These are phyloP conservation scores for Hypsopygia costalis DNA, from an alignment of 2,888 invertebrate species.

Conservation along the genomic window DNA sequence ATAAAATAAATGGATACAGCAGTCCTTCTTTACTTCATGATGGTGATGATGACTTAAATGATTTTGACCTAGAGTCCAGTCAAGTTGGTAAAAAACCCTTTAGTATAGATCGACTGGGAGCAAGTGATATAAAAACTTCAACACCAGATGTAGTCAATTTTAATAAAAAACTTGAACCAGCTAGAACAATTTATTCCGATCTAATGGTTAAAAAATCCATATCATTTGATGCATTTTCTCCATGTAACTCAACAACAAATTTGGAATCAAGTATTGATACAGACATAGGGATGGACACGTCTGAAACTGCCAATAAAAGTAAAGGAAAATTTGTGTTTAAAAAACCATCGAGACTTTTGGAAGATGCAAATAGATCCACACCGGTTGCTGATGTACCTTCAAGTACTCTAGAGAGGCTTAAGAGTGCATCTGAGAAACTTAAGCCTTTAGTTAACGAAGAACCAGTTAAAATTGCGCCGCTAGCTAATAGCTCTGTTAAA, in stretches of 20 bases:
- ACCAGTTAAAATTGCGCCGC: conserved; percentile 31
- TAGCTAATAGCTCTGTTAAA: conserved; percentile 58
- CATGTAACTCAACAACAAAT: conserved; percentile 31
- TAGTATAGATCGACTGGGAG: conserved; percentile 13
- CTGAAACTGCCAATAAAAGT: conserved; percentile 38
- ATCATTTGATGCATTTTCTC: conserved; percentile 47
- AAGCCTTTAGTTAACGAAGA: conserved; percentile 49
- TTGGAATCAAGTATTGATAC: conserved; percentile 35
- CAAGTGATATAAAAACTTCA: conserved; percentile 33
- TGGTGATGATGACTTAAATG: conserved; percentile 38
- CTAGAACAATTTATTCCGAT: conserved; percentile 47
- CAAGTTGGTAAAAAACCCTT: conserved; percentile 25
- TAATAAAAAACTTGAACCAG: conserved; percentile 34
- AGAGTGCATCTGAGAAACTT: conserved; percentile 49
- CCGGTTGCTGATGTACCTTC: conserved; percentile 48
- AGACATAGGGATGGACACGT: conserved; percentile 30
- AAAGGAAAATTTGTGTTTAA: conserved; percentile 71
- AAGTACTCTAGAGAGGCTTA: conserved; percentile 57
- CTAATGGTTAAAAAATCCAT: conserved; percentile 44
- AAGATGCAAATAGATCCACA: conserved; percentile 33
- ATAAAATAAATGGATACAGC: conserved; percentile 24
- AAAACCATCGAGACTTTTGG: conserved; percentile 51
- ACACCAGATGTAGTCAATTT: conserved; percentile 45
- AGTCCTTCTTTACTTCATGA: conserved; percentile 34
- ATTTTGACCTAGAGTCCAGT: conserved; percentile 43